Base-by-base conservation (phyloP, 2,797 vertebrate genomes). In the Cossypha caffra region DNA sequence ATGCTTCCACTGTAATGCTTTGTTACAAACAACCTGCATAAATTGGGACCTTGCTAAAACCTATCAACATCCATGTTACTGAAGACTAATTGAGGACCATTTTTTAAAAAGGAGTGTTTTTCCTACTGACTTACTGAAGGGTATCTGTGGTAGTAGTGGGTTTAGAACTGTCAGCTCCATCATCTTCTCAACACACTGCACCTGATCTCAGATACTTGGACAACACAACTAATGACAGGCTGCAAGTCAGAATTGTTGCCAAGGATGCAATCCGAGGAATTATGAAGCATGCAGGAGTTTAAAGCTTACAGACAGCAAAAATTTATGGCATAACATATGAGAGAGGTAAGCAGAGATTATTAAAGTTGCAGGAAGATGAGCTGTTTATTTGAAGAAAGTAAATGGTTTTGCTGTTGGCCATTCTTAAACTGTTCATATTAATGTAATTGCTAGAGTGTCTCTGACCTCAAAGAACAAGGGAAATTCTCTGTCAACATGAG, bases 401-500 rank as follows among this genome's bases (percentile, higher is more conserved):
- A 88, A 86, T 26, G 21, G 29, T 78, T 83, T 69, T 78, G 81
- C 76, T 81, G 61, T 20, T 91, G 86, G 87, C 79, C 38, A 6
- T 80, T 89, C 69, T 91, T 81, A 90, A 94, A 88, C 72, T 47
- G 64, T 72, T 95, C 47, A 62, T 88, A 91, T 86, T 94, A 91
- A 80, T 78, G 89, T 78, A 78, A 93, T 90, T 91, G 75, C 78
- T 86, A 14, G 47, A 80, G 72, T 91, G 87, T 83, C 64, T 86
- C 54, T 94, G 91, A 93, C 91, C 91, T 93, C 84, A 50, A 90
- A 94, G 94, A 93, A 75, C 75, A 72, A 42, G 84, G 78, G 75
- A 92, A 91, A 78, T 83, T 91, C 81, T 83, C 88, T 93, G 91
- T 82, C 95, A 93, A 66, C 72, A 64, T 83, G 84, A 94, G 85